Conservation (phyloP, 2,797 vertebrate genomes). For the Pteropus rufus region DNA sequence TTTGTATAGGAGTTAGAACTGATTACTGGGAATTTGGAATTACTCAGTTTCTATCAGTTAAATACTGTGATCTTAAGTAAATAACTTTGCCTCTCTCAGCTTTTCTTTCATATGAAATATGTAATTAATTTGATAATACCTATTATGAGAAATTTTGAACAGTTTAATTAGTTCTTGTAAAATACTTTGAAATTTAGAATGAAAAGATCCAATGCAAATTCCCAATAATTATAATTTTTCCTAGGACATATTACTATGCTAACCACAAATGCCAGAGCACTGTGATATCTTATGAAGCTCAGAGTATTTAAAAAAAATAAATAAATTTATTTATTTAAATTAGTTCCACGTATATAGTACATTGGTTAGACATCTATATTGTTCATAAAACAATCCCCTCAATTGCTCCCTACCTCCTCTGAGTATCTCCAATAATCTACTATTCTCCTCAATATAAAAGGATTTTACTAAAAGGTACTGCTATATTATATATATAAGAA, state of each 20-base stretch:
- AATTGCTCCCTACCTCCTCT: no score
- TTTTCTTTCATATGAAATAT: constrained; percentile 34
- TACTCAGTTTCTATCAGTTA: constrained; percentile 12
- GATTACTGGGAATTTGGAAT: not conserved
- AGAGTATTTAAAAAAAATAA: not conserved
- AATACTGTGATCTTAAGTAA: constrained; percentile 17
- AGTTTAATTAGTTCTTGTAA: constrained; percentile 50
- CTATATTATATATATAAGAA: not conserved
- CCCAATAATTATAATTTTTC: constrained; percentile 36
- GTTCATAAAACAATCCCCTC: no score
- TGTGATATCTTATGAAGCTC: constrained; percentile 13
- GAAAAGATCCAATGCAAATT: constrained; percentile 46
- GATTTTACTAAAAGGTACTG: constrained; percentile 18
- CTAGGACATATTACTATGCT: constrained; percentile 2
- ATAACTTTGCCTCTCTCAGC: constrained; percentile 8
- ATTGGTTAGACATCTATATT: no score
- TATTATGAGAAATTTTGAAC: constrained; percentile 32
- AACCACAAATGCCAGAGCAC: not conserved
- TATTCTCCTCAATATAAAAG: constrained; percentile 14
- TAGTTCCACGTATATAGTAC: no score
- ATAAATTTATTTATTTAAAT: no score
- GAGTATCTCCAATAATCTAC: not conserved
- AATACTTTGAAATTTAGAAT: constrained; percentile 44
- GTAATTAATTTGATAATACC: constrained; percentile 39
- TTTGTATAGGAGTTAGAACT: not conserved